Base-by-base conservation (phyloP, 1,140 invertebrate genomes). In the Drosophila ogumai region DNA sequence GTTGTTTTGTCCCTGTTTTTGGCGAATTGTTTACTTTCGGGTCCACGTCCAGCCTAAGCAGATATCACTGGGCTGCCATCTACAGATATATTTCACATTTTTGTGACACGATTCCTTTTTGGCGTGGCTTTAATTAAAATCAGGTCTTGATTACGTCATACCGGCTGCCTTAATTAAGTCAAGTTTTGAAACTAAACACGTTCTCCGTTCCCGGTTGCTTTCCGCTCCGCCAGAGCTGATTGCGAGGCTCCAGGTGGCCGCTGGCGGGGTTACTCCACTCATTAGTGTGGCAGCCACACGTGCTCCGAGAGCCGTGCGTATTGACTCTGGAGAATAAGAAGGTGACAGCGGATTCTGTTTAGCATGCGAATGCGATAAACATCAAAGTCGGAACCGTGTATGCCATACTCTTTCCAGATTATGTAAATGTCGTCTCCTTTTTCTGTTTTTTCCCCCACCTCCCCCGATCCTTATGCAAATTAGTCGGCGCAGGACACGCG, bases 51-150 rank as follows among this genome's bases (percentile, higher is more conserved):
- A 41, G 36, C 43, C 22, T 22, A 46, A 64, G n/a, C 31, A 56
- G 31, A 79, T 81, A 86, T 69, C 73, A 41, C 19, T 59, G 31
- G n/a, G 17, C 66, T 60, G 79, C 38, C 56, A 72, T 87, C 68
- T 59, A 22, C 64, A 57, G 56, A 81, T 55, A 74, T 74, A 67
- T 74, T 60, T 81, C 66, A 59, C 34, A 73, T 73, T 72, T 72
- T 10, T 58, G 25, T 3, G 52, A 41, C 28, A 36, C 43, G 9
- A 19, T 25, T 71, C 25, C 28, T 31, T 25, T 55, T 55, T n/a
- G 13, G 28, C 38, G 31, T 31, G 49, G 36, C 50, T 75, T 88
- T 90, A 84, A 88, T 88, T 85, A 90, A 88, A 90, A 65, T 88
- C 63, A 67, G 64, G 32, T 32, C 17, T 57, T 61, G 66, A 67